A percentile compares a stretch with the other conserved stretches of the same genome.
These are phyloP conservation scores for Trachops cirrhosus DNA, from an alignment of 2,797 vertebrate species.

Conservation along the genomic window DNA sequence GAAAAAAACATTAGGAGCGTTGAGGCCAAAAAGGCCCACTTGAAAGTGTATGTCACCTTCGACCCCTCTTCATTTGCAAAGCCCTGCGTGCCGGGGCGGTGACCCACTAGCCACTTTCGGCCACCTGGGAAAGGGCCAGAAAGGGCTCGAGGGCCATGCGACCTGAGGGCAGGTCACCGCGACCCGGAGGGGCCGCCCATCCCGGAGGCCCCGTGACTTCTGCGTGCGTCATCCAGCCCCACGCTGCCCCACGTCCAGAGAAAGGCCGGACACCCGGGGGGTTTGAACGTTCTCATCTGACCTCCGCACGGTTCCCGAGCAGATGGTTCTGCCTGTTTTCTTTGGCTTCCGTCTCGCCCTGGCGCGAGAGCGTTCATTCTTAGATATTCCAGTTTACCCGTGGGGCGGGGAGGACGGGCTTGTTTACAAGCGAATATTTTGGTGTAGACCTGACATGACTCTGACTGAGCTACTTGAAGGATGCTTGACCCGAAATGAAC, in stretches of 20 bases:
- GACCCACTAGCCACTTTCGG: neutral
- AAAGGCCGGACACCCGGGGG: neutral
- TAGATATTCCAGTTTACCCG: slow-evolving; percentile 42
- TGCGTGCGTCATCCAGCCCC: neutral
- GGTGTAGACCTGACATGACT: slow-evolving; percentile 48
- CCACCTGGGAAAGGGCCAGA: neutral
- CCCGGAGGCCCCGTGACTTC: neutral
- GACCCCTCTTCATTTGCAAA: neutral
- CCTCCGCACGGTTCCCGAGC: slow-evolving; percentile 15
- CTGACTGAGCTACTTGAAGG: slow-evolving; percentile 5
- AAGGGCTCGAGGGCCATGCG: neutral
- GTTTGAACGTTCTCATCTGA: slow-evolving; percentile 46
- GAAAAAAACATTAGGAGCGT: neutral
- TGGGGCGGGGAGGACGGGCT: neutral
- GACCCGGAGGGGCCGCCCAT: neutral
- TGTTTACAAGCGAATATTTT: slow-evolving; percentile 57
- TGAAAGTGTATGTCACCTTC: neutral
- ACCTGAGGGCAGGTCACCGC: accelerated
- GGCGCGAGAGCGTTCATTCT: slow-evolving; percentile 17
- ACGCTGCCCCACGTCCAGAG: neutral
- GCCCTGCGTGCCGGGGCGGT: neutral
- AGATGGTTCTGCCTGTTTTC: slow-evolving; percentile 49
- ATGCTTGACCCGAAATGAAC: neutral
- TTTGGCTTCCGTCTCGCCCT: slow-evolving; percentile 29
- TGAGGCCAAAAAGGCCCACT: neutral